Conservation (phyloP, 2,113 vertebrate genomes). For the Plecotus auritus region DNA sequence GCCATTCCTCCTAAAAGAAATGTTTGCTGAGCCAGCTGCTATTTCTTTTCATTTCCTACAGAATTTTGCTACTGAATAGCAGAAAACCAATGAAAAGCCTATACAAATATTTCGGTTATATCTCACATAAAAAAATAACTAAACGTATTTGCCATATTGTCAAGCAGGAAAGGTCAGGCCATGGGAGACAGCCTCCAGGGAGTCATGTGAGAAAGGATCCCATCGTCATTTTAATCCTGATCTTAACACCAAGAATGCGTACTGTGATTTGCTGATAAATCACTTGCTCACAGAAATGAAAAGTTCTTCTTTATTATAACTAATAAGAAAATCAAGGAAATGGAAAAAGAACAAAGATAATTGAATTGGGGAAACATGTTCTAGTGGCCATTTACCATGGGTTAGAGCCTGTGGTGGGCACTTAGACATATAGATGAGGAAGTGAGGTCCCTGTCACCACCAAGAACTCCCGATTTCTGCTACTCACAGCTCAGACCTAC, state of each 20-base stretch:
- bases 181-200: not conserved
- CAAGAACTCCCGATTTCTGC: not conserved
- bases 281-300: conserved; percentile 12
- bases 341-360: not conserved
- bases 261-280: conserved; percentile 10
- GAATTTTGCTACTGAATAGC: not conserved
- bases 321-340: not conserved
- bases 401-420: not conserved
- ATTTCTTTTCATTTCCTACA: conserved; percentile 3
- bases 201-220: not conserved
- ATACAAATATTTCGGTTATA: conserved; percentile 28
- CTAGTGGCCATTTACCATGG: not conserved
- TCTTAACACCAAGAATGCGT: not conserved
- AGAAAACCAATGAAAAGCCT: conserved; percentile 29
- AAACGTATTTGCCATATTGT: not conserved
- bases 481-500: not conserved
- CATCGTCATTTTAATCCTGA: not conserved
- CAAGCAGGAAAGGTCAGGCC: not conserved
- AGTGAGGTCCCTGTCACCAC: accelerated
- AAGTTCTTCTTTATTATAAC: not conserved
- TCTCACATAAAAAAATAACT: conserved; percentile 15
- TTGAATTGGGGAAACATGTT: not conserved
- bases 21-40: not conserved
- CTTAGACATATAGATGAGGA: too few species aligned
- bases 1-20: not conserved